Evolutionary conservation across 2,113 vertebrate species (phyloP).

Genomic region (Oreochromis aureus): DNA sequence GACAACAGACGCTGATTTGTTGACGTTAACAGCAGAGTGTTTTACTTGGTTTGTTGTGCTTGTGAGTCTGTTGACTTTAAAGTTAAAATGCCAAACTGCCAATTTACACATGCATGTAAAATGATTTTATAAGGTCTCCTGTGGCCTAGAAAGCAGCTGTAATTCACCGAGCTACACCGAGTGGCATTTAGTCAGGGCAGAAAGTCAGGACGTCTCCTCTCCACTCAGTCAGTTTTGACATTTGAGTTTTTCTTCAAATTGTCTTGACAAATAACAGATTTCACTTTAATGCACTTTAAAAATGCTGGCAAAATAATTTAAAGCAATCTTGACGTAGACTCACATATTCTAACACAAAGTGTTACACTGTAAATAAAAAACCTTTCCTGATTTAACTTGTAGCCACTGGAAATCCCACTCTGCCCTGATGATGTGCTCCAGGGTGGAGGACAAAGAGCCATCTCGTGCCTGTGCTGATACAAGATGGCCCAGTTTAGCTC

Average conservation of each 20-base stretch:
- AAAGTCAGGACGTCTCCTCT: neutral
- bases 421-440: neutral
- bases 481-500: neutral
- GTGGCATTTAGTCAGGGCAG: neutral
- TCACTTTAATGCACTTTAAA: neutral
- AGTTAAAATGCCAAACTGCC: neutral
- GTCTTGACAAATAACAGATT: neutral
- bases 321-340: neutral
- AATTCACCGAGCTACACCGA: rapidly evolving
- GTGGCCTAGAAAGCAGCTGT: neutral
- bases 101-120: neutral
- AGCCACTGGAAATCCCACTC: neutral
- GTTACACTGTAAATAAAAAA: rapidly evolving
- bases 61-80: neutral
- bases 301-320: neutral
- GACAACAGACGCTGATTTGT: neutral
- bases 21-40: neutral
- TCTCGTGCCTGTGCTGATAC: neutral
- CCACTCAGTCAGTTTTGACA: neutral
- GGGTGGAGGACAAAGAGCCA: neutral
- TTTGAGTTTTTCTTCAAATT: neutral
- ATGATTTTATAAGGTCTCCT: neutral
- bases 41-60: neutral
- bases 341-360: neutral
- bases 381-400: neutral